Percentiles rank a stretch among this genome's conserved stretches.
Evolutionary conservation across 2,113 vertebrate species (phyloP).

Genomic region (Peucedramus taeniatus): DNA sequence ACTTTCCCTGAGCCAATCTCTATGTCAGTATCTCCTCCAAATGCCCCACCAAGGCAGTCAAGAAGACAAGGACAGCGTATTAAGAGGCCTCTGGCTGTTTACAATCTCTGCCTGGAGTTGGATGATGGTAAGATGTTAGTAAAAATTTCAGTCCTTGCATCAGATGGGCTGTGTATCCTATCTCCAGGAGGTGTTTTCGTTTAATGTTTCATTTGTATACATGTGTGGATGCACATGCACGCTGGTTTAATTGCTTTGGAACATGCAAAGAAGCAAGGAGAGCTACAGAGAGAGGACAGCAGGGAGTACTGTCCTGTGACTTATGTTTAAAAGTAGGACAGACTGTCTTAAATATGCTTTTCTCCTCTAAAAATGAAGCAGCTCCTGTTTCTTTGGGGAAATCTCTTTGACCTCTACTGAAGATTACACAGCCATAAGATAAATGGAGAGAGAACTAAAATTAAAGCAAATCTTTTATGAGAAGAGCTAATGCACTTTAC

Average conservation of each 20-base stretch:
- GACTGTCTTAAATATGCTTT: not conserved
- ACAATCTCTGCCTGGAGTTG: slow-evolving; percentile 90
- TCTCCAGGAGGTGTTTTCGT: slow-evolving; percentile 10
- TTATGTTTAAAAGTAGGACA: not conserved
- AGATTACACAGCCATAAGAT: slow-evolving; percentile 65
- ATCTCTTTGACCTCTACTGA: slow-evolving; percentile 70
- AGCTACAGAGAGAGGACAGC: not conserved
- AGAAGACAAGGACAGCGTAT: slow-evolving; percentile 84
- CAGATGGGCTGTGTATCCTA: not conserved
- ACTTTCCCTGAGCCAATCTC: slow-evolving; percentile 71
- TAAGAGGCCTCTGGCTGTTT: slow-evolving; percentile 91
- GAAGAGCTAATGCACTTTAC: slow-evolving; percentile 47
- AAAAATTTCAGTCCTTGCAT: not conserved
- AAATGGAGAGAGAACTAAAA: slow-evolving; percentile 68
- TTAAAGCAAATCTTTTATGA: slow-evolving; percentile 65
- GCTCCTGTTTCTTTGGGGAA: slow-evolving; percentile 65
- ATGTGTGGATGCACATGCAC: not conserved
- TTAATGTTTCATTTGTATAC: slow-evolving; percentile 7
- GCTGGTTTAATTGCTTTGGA: not conserved
- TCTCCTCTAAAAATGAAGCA: slow-evolving; percentile 20
- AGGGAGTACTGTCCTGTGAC: not conserved
- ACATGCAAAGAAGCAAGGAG: not conserved
- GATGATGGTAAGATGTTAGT: slow-evolving; percentile 83
- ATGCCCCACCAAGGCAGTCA: slow-evolving; percentile 87
- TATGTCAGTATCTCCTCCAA: slow-evolving; percentile 71